phyloP scores from a whole-genome alignment of 2,797 vertebrate genomes.

The Vespertilio murinus region DNA sequence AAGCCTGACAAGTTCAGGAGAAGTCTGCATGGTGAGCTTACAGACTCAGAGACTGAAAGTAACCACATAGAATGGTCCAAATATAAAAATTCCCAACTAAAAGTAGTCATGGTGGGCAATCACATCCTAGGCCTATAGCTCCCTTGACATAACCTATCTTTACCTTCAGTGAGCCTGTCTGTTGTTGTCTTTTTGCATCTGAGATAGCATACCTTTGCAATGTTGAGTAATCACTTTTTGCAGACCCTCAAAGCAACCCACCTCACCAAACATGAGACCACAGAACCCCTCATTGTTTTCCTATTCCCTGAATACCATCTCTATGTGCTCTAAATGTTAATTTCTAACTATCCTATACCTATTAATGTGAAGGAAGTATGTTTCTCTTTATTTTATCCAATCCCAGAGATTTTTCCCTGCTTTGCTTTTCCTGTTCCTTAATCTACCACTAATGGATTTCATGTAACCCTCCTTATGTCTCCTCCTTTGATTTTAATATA shows the following conservation, averaged over 20 bases:
- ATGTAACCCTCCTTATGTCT: background rate
- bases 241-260: background rate
- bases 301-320: background rate
- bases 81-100: background rate
- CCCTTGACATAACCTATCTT: background rate
- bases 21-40: background rate
- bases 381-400: background rate
- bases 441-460: background rate
- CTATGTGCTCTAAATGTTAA: background rate
- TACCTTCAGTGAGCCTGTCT: background rate
- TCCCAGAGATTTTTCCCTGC: background rate
- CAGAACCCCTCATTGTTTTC: background rate
- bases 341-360: background rate
- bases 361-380: background rate
- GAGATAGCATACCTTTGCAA: background rate
- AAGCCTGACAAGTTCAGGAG: background rate
- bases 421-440: background rate
- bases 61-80: background rate
- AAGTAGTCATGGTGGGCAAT: background rate
- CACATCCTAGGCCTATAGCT: background rate
- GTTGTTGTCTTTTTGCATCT: background rate
- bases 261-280: background rate
- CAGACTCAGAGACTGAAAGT: background rate
- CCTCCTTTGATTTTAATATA: background rate
- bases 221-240: background rate